Percentiles rank a stretch among this genome's conserved stretches.
phyloP scores from a whole-genome alignment of 2,113 vertebrate species.

The Zootoca vivipara region DNA sequence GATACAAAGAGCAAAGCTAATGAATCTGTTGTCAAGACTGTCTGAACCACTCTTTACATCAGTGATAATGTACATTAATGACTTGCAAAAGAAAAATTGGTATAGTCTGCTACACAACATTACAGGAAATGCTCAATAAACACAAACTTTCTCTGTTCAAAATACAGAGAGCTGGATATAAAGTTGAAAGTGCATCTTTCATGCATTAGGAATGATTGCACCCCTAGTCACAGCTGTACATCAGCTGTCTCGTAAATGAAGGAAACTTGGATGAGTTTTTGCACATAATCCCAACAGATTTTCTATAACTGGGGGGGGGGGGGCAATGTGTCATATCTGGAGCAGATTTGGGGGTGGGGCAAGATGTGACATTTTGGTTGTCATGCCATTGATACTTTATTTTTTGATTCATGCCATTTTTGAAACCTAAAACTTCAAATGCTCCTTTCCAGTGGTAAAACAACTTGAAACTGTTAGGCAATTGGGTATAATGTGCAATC shows the following conservation, averaged over 20 bases:
- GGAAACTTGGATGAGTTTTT: neutral
- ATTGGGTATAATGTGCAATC: neutral
- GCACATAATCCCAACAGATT: neutral
- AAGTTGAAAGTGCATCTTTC: neutral
- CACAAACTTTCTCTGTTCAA: constrained; percentile 2
- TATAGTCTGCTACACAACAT: neutral
- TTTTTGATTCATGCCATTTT: neutral
- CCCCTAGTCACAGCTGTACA: neutral
- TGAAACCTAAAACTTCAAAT: neutral
- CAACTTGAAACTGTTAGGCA: neutral
- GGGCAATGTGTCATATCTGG: neutral
- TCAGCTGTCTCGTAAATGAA: neutral
- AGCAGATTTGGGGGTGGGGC: neutral
- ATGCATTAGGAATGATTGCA: neutral
- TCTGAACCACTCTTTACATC: neutral
- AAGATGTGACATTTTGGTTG: neutral
- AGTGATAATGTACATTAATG: neutral
- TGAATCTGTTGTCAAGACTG: neutral
- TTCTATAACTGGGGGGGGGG: neutral
- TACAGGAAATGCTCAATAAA: neutral
- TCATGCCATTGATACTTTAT: neutral
- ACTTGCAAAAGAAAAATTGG: neutral
- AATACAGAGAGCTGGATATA: neutral
- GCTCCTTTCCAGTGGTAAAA: neutral
- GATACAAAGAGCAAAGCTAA: neutral